Evolutionary conservation across 37 sponge, comb jelly and placozoan species (phyloP).

Genomic region (Lycopodina hypogea): DNA sequence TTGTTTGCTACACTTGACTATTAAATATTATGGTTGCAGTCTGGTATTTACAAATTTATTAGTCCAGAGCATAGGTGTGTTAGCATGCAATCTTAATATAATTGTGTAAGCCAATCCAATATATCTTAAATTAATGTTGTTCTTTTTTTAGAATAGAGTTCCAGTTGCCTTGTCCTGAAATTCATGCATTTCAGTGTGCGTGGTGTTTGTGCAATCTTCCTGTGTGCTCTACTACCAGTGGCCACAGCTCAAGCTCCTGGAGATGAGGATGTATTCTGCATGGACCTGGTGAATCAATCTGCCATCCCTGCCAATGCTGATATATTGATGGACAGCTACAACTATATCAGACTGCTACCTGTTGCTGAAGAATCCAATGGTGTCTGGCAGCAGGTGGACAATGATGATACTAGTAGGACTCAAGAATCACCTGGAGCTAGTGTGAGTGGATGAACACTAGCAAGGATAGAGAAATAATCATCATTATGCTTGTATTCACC

Average conservation of each 20-base stretch:
- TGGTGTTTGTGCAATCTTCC: neutral
- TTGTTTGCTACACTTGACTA: no score
- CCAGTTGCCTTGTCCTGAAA: no score
- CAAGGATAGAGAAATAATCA: no score
- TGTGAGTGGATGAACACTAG: neutral
- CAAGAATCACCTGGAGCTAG: neutral
- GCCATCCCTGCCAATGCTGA: neutral
- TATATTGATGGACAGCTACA: slow-evolving; percentile 33
- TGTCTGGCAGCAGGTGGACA: slow-evolving; percentile 25
- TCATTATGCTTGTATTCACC: no score
- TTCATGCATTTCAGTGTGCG: no score
- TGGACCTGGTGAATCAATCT: neutral
- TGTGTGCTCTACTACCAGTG: neutral
- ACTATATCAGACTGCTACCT: slow-evolving; percentile 13
- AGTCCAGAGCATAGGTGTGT: no score
- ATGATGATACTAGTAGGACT: slow-evolving; percentile 5
- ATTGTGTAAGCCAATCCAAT: no score
- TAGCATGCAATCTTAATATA: no score
- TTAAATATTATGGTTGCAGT: no score
- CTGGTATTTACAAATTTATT: no score
- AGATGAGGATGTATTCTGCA: slow-evolving; percentile 8
- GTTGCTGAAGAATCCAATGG: neutral
- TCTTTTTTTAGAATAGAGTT: no score
- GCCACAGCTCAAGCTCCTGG: slow-evolving; percentile 19
- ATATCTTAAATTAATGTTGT: no score